Evolutionary conservation across 2,113 vertebrate species (phyloP).

Genomic region (Sterna hirundo): DNA sequence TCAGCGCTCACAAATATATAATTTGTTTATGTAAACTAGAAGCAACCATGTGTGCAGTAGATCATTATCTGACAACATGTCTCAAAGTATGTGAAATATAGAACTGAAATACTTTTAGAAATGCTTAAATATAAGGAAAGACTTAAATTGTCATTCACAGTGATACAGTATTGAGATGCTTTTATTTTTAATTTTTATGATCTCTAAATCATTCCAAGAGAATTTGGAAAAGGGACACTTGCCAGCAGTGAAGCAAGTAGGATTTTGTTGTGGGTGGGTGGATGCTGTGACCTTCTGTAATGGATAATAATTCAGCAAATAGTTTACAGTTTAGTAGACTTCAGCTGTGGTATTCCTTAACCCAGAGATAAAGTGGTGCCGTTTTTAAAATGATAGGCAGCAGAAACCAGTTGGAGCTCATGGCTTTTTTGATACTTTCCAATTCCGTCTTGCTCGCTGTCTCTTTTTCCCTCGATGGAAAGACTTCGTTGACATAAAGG

Average conservation of each 20-base stretch:
- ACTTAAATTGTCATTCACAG: not conserved
- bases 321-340: not conserved
- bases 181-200: not conserved
- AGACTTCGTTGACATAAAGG: not conserved
- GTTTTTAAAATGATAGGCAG: not conserved
- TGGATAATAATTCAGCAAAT: not conserved
- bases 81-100: conserved; percentile 19
- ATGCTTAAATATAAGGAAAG: conserved; percentile 25
- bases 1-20: conserved; percentile 15
- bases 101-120: conserved; percentile 27
- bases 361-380: not conserved
- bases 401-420: not conserved
- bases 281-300: conserved; percentile 11
- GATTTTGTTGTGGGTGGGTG: not conserved
- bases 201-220: not conserved
- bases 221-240: not conserved
- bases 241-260: not conserved
- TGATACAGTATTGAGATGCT: not conserved
- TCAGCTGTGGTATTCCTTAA: not conserved
- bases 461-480: not conserved
- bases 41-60: conserved; percentile 16
- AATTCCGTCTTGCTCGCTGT: not conserved
- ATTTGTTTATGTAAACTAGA: conserved; percentile 59
- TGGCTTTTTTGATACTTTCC: not conserved
- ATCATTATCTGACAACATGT: conserved; percentile 41